Conservation (phyloP, 2,888 invertebrate genomes). For the Timandra comae region DNA sequence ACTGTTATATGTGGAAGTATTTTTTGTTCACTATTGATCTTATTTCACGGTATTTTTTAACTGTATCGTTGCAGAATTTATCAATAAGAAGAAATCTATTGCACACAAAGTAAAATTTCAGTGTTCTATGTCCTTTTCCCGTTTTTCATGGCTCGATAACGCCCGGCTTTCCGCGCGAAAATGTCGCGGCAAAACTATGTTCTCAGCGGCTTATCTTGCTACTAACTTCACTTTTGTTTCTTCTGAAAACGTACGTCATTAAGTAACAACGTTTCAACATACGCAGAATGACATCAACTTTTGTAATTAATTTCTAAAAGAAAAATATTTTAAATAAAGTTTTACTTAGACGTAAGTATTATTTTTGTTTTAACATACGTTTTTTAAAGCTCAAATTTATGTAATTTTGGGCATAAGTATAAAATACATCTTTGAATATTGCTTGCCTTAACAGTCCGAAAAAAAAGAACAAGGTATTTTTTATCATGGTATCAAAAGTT, state of each 20-base stretch:
- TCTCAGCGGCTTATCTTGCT: constrained; percentile 41
- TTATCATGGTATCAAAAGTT: no score
- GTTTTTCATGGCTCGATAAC: constrained; percentile 74
- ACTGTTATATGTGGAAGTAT: constrained; percentile 15
- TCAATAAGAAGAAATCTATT: constrained; percentile 27
- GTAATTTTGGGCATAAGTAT: no score
- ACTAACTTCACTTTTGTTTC: constrained; percentile 74
- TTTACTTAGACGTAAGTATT: no score
- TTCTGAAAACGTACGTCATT: constrained; percentile 64
- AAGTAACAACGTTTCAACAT: no score
- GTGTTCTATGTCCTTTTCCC: constrained; percentile 48
- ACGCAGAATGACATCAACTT: no score
- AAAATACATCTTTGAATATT: no score
- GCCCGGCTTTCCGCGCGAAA: constrained; percentile 78
- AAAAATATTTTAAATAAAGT: no score
- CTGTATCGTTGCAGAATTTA: constrained; percentile 27
- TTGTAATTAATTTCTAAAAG: no score
- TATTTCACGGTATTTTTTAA: constrained; percentile 35
- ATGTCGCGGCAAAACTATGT: constrained; percentile 73
- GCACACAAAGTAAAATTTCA: constrained; percentile 25
- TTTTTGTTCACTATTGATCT: constrained; percentile 30
- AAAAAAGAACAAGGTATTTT: no score
- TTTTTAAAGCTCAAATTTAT: no score
- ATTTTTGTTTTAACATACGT: no score
- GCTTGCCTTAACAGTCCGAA: no score